phyloP scores from a whole-genome alignment of 2,888 invertebrate genomes.

The Ormia ochracea region DNA sequence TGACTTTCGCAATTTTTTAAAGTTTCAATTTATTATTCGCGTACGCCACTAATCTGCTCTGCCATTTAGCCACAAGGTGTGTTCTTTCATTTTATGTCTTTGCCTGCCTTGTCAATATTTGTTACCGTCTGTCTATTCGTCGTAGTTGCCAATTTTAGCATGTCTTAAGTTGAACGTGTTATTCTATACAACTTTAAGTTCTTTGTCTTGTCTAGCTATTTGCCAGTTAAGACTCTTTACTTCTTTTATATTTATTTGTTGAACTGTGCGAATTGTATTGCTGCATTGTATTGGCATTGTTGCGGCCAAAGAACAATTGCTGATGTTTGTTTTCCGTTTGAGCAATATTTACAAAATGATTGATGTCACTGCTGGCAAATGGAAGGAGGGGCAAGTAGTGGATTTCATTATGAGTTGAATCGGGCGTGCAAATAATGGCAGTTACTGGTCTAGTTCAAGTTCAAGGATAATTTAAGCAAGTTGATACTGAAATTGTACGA shows the following conservation, averaged over 20 bases:
- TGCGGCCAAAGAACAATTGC: constrained; percentile 47
- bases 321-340: constrained; percentile 44
- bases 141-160: constrained; percentile 16
- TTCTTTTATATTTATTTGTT: constrained; percentile 35
- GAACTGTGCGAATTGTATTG: constrained; percentile 53
- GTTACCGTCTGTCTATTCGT: not conserved
- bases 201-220: constrained; percentile 44
- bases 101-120: constrained; percentile 5
- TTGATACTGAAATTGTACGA: not conserved
- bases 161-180: constrained; percentile 24
- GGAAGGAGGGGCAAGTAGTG: constrained; percentile 4
- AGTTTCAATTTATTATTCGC: not conserved
- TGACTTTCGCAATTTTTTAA: not conserved
- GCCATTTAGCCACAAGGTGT: constrained; percentile 31
- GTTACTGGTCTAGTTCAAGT: constrained; percentile 35
- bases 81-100: not conserved
- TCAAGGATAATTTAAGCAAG: constrained; percentile 6
- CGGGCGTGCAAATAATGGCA: not conserved
- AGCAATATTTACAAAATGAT: constrained; percentile 55
- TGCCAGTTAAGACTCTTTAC: constrained; percentile 28
- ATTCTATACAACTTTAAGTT: not conserved
- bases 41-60: constrained; percentile 5
- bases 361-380: constrained; percentile 40
- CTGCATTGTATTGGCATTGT: constrained; percentile 51
- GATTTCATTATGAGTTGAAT: constrained; percentile 6